Conservation (phyloP, 2,888 invertebrate genomes). For the Polydrusus cervinus region DNA sequence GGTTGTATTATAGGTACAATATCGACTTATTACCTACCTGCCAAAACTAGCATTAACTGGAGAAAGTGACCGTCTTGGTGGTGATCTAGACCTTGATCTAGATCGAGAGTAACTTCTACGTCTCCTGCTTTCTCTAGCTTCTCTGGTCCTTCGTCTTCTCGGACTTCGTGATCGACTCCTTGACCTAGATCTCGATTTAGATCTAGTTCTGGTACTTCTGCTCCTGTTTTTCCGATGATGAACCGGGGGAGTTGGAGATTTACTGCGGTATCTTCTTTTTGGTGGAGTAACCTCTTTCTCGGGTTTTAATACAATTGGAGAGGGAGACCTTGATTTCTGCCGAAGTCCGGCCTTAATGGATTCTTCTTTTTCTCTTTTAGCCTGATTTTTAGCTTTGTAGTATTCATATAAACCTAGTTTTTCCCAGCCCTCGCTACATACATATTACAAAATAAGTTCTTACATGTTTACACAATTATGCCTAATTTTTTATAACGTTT, state of each 20-base stretch:
- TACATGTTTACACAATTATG: not conserved
- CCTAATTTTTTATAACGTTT: not conserved
- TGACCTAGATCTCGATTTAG: constrained; percentile 65
- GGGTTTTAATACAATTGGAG: constrained; percentile 82
- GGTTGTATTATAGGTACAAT: too few species aligned
- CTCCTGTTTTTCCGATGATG: constrained; percentile 56
- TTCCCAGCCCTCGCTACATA: constrained; percentile 95
- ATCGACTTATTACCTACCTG: constrained; percentile 38
- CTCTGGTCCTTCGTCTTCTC: constrained; percentile 68
- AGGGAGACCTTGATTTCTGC: constrained; percentile 84
- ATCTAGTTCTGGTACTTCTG: constrained; percentile 72
- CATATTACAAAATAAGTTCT: constrained; percentile 16
- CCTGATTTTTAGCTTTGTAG: constrained; percentile 95
- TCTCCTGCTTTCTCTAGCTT: constrained; percentile 65
- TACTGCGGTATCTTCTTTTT: constrained; percentile 83
- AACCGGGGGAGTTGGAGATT: constrained; percentile 71
- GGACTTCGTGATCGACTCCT: constrained; percentile 72
- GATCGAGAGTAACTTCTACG: constrained; percentile 71
- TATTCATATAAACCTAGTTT: constrained; percentile 97
- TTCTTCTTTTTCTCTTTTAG: constrained; percentile 91
- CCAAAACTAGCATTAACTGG: constrained; percentile 63
- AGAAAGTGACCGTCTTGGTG: constrained; percentile 66
- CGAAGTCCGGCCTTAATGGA: constrained; percentile 83
- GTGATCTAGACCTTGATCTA: constrained; percentile 70
- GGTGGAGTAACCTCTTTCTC: constrained; percentile 84